Evolutionary conservation across 2,888 invertebrate genomes (phyloP).

Genomic region (Frankliniella fusca): DNA sequence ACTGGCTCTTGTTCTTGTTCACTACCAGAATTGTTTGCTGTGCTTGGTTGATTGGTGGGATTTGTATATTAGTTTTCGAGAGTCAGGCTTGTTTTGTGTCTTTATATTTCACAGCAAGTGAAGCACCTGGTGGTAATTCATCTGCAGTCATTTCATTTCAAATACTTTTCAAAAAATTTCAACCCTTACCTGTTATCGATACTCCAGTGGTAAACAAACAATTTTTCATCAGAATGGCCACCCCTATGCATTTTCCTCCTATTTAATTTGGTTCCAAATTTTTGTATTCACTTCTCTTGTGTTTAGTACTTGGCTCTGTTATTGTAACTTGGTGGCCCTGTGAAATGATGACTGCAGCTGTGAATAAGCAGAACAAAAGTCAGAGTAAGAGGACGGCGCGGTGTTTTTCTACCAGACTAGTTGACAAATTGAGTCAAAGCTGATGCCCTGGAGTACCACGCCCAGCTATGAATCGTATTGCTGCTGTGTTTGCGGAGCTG

Average conservation of each 20-base stretch:
- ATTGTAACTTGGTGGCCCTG: no score
- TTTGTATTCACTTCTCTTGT: no score
- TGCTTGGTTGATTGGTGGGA: not conserved
- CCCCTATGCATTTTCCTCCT: not conserved
- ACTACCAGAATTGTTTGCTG: not conserved
- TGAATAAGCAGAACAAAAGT: slow-evolving; percentile 1
- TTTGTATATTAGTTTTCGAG: not conserved
- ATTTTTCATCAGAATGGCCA: not conserved
- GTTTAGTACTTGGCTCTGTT: no score
- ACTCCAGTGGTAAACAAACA: not conserved
- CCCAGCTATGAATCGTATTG: slow-evolving; percentile 17
- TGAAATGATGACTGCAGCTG: slow-evolving; percentile 16
- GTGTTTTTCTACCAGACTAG: slow-evolving; percentile 19
- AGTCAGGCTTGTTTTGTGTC: not conserved
- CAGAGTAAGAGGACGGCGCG: slow-evolving; percentile 11
- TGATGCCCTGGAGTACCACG: slow-evolving; percentile 11
- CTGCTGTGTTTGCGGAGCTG: slow-evolving; percentile 18
- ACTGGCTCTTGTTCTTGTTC: slow-evolving; percentile 14
- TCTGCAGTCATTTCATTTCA: slow-evolving; percentile 1
- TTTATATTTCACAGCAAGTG: not conserved
- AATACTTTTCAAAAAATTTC: no score
- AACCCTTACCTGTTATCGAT: not conserved
- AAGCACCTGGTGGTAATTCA: slow-evolving; percentile 6
- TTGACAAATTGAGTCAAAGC: slow-evolving; percentile 22
- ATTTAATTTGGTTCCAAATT: no score